Evolutionary conservation across 2,888 invertebrate species (phyloP).

Genomic region (Hirudinaria manillensis): DNA sequence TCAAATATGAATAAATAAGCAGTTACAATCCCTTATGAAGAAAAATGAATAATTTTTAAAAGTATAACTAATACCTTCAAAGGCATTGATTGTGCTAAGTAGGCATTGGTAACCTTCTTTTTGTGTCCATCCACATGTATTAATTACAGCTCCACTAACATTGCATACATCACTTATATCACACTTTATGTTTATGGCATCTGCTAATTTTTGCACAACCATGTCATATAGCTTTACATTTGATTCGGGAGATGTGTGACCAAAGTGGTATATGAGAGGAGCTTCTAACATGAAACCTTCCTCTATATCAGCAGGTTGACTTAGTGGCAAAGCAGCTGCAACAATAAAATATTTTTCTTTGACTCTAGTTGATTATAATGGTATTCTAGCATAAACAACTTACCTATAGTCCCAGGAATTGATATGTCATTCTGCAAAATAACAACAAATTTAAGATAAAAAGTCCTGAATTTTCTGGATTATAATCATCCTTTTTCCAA

Average conservation of each 20-base stretch:
- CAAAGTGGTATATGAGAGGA: constrained; percentile 87
- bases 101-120: constrained; percentile 80
- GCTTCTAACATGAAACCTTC: constrained; percentile 91
- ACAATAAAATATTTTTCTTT: not conserved
- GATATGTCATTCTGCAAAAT: constrained; percentile 26
- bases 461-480: too few relatives aligned
- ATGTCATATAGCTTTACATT: constrained; percentile 80
- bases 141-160: constrained; percentile 76
- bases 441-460: not conserved
- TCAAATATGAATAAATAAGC: not conserved
- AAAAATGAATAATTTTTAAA: not conserved
- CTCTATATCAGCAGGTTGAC: constrained; percentile 84
- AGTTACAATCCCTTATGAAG: not conserved
- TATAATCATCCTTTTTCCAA: too few relatives aligned
- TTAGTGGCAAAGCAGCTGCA: constrained; percentile 69
- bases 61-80: constrained; percentile 63
- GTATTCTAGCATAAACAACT: not conserved
- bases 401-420: constrained; percentile 27
- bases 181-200: constrained; percentile 68
- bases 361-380: not conserved
- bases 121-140: constrained; percentile 96
- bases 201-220: constrained; percentile 75
- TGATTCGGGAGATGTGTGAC: constrained; percentile 69
- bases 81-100: constrained; percentile 80
- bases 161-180: constrained; percentile 63